phyloP scores from a whole-genome alignment of 2,113 vertebrate genomes.

The Stegastes partitus region DNA sequence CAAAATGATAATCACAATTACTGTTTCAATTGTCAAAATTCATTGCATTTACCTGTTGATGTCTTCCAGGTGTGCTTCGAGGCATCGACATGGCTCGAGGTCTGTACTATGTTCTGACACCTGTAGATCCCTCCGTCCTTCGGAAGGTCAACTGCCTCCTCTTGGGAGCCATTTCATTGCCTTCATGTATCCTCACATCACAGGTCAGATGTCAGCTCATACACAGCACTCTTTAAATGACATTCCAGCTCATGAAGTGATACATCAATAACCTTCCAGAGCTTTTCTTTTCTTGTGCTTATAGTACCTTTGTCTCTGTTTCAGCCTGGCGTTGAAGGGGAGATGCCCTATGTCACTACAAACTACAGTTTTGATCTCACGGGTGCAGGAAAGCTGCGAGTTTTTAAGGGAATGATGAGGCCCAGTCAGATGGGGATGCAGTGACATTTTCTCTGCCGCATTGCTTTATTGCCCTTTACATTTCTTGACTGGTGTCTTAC shows the following conservation, averaged over 20 bases:
- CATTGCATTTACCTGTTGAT: background rate
- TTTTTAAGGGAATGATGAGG: conserved; percentile 81
- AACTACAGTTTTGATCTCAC: conserved; percentile 91
- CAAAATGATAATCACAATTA: too few species aligned
- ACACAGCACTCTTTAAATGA: background rate
- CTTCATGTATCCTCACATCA: conserved; percentile 86
- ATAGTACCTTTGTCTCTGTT: conserved; percentile 47
- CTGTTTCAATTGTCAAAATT: too few species aligned
- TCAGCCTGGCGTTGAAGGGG: conserved; percentile 87
- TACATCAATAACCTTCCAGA: background rate
- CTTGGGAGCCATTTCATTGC: conserved; percentile 88
- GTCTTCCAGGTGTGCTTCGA: conserved; percentile 89
- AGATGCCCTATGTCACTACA: conserved; percentile 90
- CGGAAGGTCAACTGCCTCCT: conserved; percentile 93
- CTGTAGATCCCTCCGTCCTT: conserved; percentile 86
- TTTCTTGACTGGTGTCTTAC: conserved; percentile 14
- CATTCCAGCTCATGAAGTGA: fast-evolving
- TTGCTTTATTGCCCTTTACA: conserved; percentile 18
- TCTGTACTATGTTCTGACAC: conserved; percentile 91
- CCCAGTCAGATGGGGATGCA: conserved; percentile 52
- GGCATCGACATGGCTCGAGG: conserved; percentile 91
- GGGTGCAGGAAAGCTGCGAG: conserved; percentile 89
- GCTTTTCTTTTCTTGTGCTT: background rate
- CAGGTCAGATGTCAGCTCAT: conserved; percentile 86
- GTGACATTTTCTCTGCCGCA: conserved; percentile 30